A percentile compares a stretch with the other conserved stretches of the same genome.
These are phyloP conservation scores for Samia ricini DNA, from an alignment of 1,140 invertebrate genomes.

Conservation along the genomic window DNA sequence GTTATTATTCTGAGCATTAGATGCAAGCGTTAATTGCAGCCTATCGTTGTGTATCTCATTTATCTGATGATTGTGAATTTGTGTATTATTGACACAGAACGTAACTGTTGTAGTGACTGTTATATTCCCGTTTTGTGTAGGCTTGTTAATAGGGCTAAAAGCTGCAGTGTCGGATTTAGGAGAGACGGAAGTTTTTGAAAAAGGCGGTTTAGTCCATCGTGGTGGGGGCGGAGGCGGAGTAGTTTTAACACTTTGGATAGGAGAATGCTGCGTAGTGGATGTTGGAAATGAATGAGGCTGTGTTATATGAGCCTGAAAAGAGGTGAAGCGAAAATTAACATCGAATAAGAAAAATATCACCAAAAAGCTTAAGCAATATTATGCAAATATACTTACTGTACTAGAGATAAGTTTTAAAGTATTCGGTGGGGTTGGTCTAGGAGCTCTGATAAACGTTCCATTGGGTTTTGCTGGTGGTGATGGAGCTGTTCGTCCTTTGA, in stretches of 20 bases:
- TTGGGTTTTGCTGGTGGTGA: conserved; percentile 72
- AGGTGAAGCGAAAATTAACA: conserved; percentile 57
- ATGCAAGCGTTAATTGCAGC: conserved; percentile 73
- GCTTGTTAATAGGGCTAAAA: conserved; percentile 73
- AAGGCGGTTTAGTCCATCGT: conserved; percentile 81
- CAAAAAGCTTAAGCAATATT: conserved; percentile 28
- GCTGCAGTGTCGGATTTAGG: conserved; percentile 79
- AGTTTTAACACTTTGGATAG: conserved; percentile 66
- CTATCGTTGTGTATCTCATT: conserved; percentile 68
- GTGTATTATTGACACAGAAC: conserved; percentile 84
- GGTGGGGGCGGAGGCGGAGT: conserved; percentile 81
- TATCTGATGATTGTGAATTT: conserved; percentile 73
- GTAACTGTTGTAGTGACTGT: conserved; percentile 90
- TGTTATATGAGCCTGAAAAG: conserved; percentile 78
- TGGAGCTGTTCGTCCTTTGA: conserved; percentile 78
- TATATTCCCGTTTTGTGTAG: conserved; percentile 79
- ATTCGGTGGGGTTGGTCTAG: conserved; percentile 89
- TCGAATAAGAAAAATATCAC: conserved; percentile 26
- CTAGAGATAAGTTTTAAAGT: conserved; percentile 85
- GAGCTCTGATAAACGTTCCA: conserved; percentile 77
- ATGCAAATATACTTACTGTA: conserved; percentile 62
- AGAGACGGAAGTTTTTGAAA: conserved; percentile 79
- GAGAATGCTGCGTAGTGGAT: conserved; percentile 58
- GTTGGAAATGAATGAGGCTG: conserved; percentile 72
- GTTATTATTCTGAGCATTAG: conserved; percentile 69